Evolutionary conservation across 2,888 invertebrate species (phyloP), one percentile per base, ranked within the genome.

Genomic region (Stenodera caucasica): DNA sequence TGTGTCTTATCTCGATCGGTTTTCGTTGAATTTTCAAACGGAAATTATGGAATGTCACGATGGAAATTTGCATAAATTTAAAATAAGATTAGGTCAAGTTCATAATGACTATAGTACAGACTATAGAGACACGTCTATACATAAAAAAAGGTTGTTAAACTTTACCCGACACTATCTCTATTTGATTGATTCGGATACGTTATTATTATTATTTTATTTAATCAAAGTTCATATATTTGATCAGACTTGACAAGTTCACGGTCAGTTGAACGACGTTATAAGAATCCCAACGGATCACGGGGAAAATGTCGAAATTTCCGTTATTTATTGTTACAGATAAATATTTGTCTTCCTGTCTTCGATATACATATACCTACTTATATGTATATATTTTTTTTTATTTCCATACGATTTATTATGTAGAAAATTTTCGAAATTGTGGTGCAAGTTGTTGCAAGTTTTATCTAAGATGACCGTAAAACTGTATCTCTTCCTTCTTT

Each of bases 141-240:
- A n/a, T 9, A 40, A 15, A 40, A 18, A 9, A 40, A 40, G 37
- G 37, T 40, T 40, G 37, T 40, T 40, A 40, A 40, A 40, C 37
- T 40, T 40, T 40, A 40, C 37, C 37, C 18, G 15, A 40, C 18
- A 15, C 37, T 40, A 40, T 40, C 37, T 15, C 18, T 40, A 40
- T 40, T 40, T 40, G 37, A 40, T 40, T 40, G 37, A 40, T 40
- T 40, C 9, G 37, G 14, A 35, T 6, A 14, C 14, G 14, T 35
- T 14, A n/a, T 18, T 40, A 35, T 35, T 35, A 35, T n/a, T 35
- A 35, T 35, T 35, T 35, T 14, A 14, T 40, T 40, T 40, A 40
- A 40, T 40, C 37, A 40, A 40, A 40, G 37, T 40, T 40, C 9
- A 40, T 40, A 40, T 40, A 40, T 40, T 40, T 40, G 37, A 40